Evolutionary conservation across 2,888 invertebrate species (phyloP), one percentile per base, ranked within the genome.

Genomic region (Formica aserva): DNA sequence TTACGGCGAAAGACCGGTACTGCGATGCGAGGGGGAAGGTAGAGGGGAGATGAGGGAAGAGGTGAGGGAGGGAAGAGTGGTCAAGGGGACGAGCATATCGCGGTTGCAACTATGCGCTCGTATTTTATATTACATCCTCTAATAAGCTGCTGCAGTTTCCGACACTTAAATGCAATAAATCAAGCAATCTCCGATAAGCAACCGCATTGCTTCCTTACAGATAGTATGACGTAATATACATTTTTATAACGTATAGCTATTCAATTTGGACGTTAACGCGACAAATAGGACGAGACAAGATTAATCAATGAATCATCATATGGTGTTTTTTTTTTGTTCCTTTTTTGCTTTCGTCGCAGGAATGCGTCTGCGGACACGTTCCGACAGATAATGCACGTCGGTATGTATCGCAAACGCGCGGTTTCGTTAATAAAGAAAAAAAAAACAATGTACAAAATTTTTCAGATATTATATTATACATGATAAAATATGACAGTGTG

Each of bases 101-200:
- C 22, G 83, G 75, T 65, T 69, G 60, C 65, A 32, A 45, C 22
- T 77, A 52, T 60, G 72, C 81, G 75, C 71, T 81, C 63, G 74
- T 69, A 77, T 77, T 85, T 80, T 83, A 85, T 76, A 35, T 35
- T 35, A 83, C 84, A 89, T 89, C 83, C 57, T 86, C 90, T 91
- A 90, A 92, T 92, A 92, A 92, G 90, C 88, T 86, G 84, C 81
- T 83, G 85, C 85, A 84, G 86, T 85, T 89, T 88, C 87, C 89
- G 89, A 89, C 88, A 88, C 84, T 88, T 71, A 80, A 90, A 88
- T 35, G 6, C 32, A 35, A 35, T 92, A 87, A 92, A 92, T 92
- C 92, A 85, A 85, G 69, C 89, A 88, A 92, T 92, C 89, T 90
- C 88, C 88, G 91, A 91, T 91, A 89, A 89, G 88, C 88, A 90